Base-by-base conservation (phyloP, 2,888 invertebrate species). In the Thera britannica region DNA sequence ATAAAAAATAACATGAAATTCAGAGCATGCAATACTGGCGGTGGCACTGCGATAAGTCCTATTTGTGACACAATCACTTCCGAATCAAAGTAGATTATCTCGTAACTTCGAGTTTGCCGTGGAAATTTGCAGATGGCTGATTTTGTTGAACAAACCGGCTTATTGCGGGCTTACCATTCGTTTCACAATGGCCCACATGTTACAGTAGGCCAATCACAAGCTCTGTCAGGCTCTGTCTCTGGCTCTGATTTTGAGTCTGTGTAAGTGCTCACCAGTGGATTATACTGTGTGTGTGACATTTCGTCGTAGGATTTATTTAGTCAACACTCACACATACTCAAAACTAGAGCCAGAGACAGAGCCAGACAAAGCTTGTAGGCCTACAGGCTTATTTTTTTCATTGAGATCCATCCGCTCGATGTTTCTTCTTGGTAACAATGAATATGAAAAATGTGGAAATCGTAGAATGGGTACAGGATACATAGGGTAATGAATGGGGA, bases 121-220 rank as follows among this genome's bases (percentile, higher is more conserved):
- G 61, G 54, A 61, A 61, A 61, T 52, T 23, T 41, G 52, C 54
- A 61, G 61, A 61, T 61, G 35, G 44, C 35, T n/a, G 61, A 61
- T 61, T 54, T 46, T 44, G 61, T 46, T 54, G 52, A 61, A 46
- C 54, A 60, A 51, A n/a, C 54, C 11, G 54, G 61, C 54, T 61
- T 61, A 54, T 61, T 61, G 54, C 54, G 44, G 46, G 61, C 34
- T 61, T 61, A 44, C 9, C 60, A 52, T 8, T 52, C 54, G 34
- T 0, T 52, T 52, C 34, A 52, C 8, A 34, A 52, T 52, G 5
- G 38, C 56, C 12, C 55, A 55, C 36, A 55, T 55, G 52, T 34
- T 52, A 52, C 23, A 23, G 23, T 23, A 23, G 23, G 23, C 23
- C 23, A 23, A 23, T 23, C 23, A 23, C 23, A 23, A 23, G 23